These are phyloP conservation scores for Falco cherrug DNA, from an alignment of 2,797 vertebrate genomes.

Conservation along the genomic window DNA sequence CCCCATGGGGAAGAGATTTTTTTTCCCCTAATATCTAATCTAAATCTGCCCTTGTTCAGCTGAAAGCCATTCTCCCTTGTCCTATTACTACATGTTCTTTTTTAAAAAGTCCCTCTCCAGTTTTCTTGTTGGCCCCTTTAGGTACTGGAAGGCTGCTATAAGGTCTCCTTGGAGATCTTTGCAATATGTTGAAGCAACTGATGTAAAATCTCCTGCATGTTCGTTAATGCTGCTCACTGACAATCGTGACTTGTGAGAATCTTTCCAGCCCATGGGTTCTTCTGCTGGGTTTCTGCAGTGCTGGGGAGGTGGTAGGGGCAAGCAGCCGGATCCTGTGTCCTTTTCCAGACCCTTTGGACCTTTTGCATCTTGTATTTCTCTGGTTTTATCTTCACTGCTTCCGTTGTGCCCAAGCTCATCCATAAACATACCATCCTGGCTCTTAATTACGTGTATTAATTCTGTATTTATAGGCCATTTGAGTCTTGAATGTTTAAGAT, in stretches of 20 bases:
- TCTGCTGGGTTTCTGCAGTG: not conserved
- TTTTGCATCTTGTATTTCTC: not conserved
- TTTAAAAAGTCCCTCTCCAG: too few species aligned
- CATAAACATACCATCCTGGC: not conserved
- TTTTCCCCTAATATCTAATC: too few species aligned
- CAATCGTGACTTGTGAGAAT: not conserved
- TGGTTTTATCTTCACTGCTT: not conserved
- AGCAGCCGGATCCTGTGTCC: not conserved
- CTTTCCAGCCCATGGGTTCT: not conserved
- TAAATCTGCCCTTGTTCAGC: too few species aligned
- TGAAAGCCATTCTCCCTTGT: too few species aligned
- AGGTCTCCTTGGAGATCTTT: not conserved
- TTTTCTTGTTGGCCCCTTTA: too few species aligned
- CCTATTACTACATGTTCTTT: too few species aligned
- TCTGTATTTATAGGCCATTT: not conserved
- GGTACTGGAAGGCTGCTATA: too few species aligned
- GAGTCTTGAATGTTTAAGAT: not conserved
- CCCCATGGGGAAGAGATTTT: too few species aligned
- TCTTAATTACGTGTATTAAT: not conserved
- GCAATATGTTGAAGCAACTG: not conserved
- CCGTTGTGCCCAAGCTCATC: not conserved
- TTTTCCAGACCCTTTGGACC: not conserved
- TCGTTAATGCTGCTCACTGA: not conserved
- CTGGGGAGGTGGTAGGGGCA: rapidly evolving
- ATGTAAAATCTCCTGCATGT: too few species aligned